phyloP scores from a whole-genome alignment of 1,140 invertebrate genomes.

The Drosophila quadrilineata region DNA sequence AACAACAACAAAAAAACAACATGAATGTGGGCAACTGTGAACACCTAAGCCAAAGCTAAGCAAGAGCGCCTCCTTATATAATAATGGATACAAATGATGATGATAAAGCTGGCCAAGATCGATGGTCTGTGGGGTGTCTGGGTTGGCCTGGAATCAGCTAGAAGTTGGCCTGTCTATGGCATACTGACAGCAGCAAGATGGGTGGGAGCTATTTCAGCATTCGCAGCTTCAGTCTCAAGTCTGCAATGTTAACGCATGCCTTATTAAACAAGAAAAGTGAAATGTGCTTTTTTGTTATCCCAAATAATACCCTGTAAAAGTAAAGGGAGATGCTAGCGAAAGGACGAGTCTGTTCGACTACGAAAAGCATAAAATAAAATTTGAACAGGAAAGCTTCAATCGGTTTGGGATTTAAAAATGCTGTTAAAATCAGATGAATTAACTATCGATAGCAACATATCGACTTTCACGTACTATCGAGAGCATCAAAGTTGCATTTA shows the following conservation, averaged over 20 bases:
- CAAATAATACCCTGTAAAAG: constrained; percentile 17
- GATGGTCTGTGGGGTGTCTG: constrained; percentile 7
- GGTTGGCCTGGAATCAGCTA: neutral
- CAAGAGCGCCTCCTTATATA: constrained; percentile 30
- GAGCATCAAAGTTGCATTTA: too few relatives aligned
- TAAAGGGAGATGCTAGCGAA: too few relatives aligned
- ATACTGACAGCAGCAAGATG: neutral
- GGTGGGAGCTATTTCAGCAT: too few relatives aligned
- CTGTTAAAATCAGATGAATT: too few relatives aligned
- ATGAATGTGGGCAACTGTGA: neutral
- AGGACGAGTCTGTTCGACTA: too few relatives aligned
- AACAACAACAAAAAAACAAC: too few relatives aligned
- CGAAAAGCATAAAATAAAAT: too few relatives aligned
- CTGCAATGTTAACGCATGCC: constrained; percentile 67
- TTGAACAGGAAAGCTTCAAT: too few relatives aligned
- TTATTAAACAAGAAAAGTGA: constrained; percentile 77
- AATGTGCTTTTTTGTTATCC: constrained; percentile 45
- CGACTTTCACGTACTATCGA: too few relatives aligned
- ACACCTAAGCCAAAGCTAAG: constrained; percentile 55
- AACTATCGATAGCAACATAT: too few relatives aligned
- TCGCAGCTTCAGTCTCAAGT: constrained; percentile 26
- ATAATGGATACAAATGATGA: constrained; percentile 77
- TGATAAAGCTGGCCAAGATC: constrained; percentile 40
- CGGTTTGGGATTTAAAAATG: too few relatives aligned
- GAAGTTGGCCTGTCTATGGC: neutral